These are phyloP conservation scores for Anas flavirostris DNA, from an alignment of 2,797 vertebrate species.

Conservation along the genomic window DNA sequence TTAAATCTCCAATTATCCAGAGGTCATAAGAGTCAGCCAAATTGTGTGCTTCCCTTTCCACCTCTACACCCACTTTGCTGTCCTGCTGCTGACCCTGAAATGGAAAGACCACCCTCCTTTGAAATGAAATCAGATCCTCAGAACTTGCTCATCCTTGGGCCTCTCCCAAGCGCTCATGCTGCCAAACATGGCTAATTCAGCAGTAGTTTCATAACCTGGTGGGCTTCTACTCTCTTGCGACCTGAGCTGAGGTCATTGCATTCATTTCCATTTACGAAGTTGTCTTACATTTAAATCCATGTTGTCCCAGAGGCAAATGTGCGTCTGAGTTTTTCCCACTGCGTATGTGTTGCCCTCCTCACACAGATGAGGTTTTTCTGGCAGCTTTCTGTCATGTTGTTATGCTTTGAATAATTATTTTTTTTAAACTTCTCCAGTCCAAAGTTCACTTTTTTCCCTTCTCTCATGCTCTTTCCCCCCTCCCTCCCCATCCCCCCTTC, in stretches of 20 bases:
- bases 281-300: constrained; percentile 5
- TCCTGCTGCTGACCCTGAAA: constrained; percentile 67
- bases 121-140: constrained; percentile 53
- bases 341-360: not conserved
- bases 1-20: constrained; percentile 61
- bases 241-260: constrained; percentile 71
- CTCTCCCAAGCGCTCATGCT: constrained; percentile 53
- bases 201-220: constrained; percentile 67
- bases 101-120: constrained; percentile 70
- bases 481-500: not conserved
- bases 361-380: constrained; percentile 41
- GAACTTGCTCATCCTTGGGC: constrained; percentile 63
- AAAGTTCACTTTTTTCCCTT: constrained; percentile 54
- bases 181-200: constrained; percentile 66
- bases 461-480: not conserved
- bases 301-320: constrained; percentile 48
- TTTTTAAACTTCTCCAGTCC: not conserved
- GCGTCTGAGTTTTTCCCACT: constrained; percentile 61
- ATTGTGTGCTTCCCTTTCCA: constrained; percentile 41
- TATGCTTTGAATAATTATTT: constrained; percentile 48
- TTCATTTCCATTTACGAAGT: constrained; percentile 67
- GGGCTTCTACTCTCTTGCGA: constrained; percentile 70
- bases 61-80: constrained; percentile 59
- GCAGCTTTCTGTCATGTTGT: constrained; percentile 41
- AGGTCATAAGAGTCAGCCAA: constrained; percentile 64